Evolutionary conservation across 2,888 invertebrate genomes (phyloP).

Genomic region (Anarsia innoxiella): DNA sequence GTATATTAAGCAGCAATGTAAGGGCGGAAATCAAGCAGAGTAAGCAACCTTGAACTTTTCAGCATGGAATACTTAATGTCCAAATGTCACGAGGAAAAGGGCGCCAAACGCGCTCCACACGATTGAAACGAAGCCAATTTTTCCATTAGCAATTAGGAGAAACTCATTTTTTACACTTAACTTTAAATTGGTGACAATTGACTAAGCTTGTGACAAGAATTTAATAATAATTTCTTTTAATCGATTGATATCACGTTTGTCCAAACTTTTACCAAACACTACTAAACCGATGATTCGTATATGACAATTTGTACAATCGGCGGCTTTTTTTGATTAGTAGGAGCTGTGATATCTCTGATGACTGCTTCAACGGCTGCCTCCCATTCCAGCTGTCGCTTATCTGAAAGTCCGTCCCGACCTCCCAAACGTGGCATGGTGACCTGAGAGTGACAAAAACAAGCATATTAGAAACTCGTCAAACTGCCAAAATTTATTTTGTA

Average conservation of each 20-base stretch:
- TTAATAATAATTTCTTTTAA: too few species aligned
- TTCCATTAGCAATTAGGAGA: constrained; percentile 5
- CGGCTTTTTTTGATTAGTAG: constrained; percentile 71
- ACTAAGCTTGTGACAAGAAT: not conserved
- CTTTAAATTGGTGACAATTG: constrained; percentile 5
- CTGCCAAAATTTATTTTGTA: too few species aligned
- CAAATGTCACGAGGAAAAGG: constrained; percentile 34
- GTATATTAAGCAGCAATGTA: constrained; percentile 12
- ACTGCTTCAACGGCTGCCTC: constrained; percentile 87
- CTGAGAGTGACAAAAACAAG: constrained; percentile 72
- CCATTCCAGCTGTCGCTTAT: constrained; percentile 78
- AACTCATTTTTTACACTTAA: constrained; percentile 1
- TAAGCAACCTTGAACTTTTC: constrained; percentile 22
- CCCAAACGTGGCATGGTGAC: constrained; percentile 83
- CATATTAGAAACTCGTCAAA: too few species aligned
- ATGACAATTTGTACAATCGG: constrained; percentile 87
- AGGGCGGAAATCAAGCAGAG: constrained; percentile 20
- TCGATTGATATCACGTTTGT: too few species aligned
- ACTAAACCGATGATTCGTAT: constrained; percentile 90
- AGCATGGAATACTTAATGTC: constrained; percentile 23
- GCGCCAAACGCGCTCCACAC: constrained; percentile 21
- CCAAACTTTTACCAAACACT: not conserved
- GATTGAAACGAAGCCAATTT: constrained; percentile 14
- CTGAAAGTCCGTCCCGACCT: constrained; percentile 55
- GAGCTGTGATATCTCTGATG: constrained; percentile 81